Base-by-base conservation (phyloP, 2,888 invertebrate species). In the Coleophora deauratella region DNA sequence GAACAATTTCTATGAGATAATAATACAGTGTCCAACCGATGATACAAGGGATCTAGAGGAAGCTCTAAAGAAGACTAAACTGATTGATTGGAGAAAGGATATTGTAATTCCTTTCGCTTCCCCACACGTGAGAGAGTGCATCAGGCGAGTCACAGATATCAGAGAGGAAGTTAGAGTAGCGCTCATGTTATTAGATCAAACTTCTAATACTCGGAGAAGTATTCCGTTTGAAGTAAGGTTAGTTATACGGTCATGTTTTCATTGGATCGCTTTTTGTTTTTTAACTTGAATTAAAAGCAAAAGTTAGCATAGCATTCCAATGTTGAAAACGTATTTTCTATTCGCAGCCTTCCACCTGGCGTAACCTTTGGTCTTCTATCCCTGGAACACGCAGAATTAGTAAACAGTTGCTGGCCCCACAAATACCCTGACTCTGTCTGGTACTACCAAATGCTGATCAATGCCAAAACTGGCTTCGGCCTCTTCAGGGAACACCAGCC, bases 1-100 rank as follows among this genome's bases (percentile, higher is more conserved):
- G 74, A 45, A 47, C 30, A 42, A 38, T n/a, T 60, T 47, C 38
- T 59, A 66, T 37, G 73, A 75, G 57, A 37, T 76, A 1, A 50
- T 74, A 12, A 59, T 76, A 13, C 65, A 65, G 37, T 62, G 60
- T 30, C 62, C 66, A 1, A 62, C 34, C 9, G 52, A 65, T n/a
- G 55, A 73, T 37, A 64, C 66, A 1, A 43, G 47, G 9, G 52
- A 55, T 27, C 52, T 78, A 1, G 55, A 64, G 54, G 51, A 59
- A 7, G 71, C 72, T 2, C 50, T 79, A 7, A 54, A 33, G 6
- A 53, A 38, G 9, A 76, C 76, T 1, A 60, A 66, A 33, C 1
- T 66, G 0, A 64, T 77, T 37, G 58, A 75, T 40, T 76, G 73
- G 72, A 51, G 38, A 1, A 50, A 47, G 44, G 10, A 30, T 14